Conservation (phyloP, 2,113 vertebrate genomes). For the Nothobranchius furzeri region DNA sequence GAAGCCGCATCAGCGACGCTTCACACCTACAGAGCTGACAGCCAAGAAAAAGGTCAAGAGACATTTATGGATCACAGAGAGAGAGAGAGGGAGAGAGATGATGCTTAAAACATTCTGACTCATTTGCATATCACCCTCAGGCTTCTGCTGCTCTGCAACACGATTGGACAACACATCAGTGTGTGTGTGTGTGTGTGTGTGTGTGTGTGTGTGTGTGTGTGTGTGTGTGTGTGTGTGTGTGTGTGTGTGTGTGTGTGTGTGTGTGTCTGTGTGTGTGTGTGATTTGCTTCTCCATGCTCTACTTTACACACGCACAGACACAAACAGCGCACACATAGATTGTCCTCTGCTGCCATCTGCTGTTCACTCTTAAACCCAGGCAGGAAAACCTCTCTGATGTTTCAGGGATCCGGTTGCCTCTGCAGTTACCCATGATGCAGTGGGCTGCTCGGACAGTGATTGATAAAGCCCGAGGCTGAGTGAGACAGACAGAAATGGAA, state of each 20-base stretch:
- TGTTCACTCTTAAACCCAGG: conserved; percentile 16
- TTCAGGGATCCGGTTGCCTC: not conserved
- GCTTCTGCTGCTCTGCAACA: conserved; percentile 36
- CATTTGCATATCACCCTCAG: conserved; percentile 62
- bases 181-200: conserved; percentile 7
- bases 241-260: not conserved
- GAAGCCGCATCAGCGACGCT: not conserved
- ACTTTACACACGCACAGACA: not conserved
- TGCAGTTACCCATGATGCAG: conserved; percentile 42
- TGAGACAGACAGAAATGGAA: conserved; percentile 37
- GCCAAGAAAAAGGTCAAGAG: conserved; percentile 23
- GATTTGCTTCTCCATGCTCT: conserved; percentile 53
- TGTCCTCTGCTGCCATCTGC: conserved; percentile 48
- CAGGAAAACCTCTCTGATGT: not conserved
- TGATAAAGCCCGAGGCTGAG: conserved; percentile 49
- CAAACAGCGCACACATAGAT: not conserved
- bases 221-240: not conserved
- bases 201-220: conserved; percentile 3
- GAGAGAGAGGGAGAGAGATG: conserved; percentile 11
- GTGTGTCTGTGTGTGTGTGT: conserved; percentile 6
- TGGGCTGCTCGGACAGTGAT: conserved; percentile 26
- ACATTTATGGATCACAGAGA: conserved; percentile 27
- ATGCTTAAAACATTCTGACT: conserved; percentile 52
- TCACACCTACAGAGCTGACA: conserved; percentile 3
- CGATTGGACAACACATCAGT: conserved; percentile 42